A percentile compares a stretch with the other conserved stretches of the same genome.
Conservation (phyloP, 2,113 vertebrate genomes). For the Microtus montanus region DNA sequence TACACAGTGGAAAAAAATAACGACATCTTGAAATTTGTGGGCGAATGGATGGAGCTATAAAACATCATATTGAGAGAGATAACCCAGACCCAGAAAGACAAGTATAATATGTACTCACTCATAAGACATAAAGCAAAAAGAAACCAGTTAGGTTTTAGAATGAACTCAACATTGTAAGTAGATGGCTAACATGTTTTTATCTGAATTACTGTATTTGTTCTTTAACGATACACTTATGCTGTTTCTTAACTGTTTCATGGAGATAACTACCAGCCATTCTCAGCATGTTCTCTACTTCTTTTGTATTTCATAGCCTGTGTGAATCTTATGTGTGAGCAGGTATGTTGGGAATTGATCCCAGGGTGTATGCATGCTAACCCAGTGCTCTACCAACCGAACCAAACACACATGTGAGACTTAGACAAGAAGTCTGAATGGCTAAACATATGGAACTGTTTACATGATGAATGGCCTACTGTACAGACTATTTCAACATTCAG, state of each 20-base stretch:
- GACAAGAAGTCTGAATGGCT: slow-evolving; percentile 17
- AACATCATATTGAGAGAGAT: no score
- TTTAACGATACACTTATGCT: neutral
- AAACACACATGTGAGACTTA: neutral
- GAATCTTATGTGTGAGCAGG: neutral
- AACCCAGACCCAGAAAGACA: no score
- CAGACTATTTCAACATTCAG: neutral
- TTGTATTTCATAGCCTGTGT: neutral
- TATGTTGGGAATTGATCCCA: neutral
- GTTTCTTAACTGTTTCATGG: slow-evolving; percentile 3
- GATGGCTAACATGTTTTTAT: slow-evolving; percentile 7
- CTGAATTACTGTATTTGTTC: neutral
- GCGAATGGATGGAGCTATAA: no score
- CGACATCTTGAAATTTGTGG: no score
- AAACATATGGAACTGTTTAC: neutral
- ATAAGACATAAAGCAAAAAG: no score
- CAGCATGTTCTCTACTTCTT: neutral
- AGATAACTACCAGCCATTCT: slow-evolving; percentile 9
- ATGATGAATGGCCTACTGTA: neutral
- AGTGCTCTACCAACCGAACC: neutral
- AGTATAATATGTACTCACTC: no score
- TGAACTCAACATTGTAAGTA: neutral
- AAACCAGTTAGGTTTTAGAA: neutral
- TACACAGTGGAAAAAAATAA: no score
- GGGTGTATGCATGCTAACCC: neutral